Base-by-base conservation (phyloP, 2,888 invertebrate genomes). In the Dilophus febrilis region DNA sequence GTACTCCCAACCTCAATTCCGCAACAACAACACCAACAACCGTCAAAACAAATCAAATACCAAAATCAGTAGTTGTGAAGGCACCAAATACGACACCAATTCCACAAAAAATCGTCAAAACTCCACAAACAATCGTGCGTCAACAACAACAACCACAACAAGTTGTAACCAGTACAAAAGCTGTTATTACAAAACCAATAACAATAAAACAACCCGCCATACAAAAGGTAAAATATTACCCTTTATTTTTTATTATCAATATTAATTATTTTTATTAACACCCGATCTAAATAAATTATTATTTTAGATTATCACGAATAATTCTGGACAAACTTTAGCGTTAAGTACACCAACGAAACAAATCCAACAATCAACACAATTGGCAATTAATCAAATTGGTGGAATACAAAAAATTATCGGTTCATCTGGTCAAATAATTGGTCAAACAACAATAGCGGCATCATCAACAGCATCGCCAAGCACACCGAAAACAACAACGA, bases 221-320 rank as follows among this genome's bases (percentile, higher is more conserved):
- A 6, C 54, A 53, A 46, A 54, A 53, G 48, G 56, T 59, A 42
- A 45, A 46, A n/a, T n/a, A n/a, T 16, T 27, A 39, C 13, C 34
- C 27, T 36, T 27, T 5, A 29, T 22, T 22, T 22, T 22, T 4
- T 22, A n/a, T n/a, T n/a, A n/a, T n/a, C n/a, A n/a, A n/a, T n/a
- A n/a, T n/a, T n/a, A n/a, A n/a, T n/a, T n/a, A n/a, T n/a, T n/a
- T n/a, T n/a, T 22, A 27, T 26, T 17, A 27, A 17, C 2, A 33
- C 14, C 12, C 37, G 34, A 34, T 31, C 16, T 13, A n/a, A n/a
- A n/a, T n/a, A n/a, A n/a, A n/a, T 22, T 22, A 22, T 22, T 3
- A 33, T 17, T 33, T 33, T 33, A 33, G 33, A 7, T 33, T 22
- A 32, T 38, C 13, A 32, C 32, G 11, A 29, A 29, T 22, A 28